These are phyloP conservation scores for Erannis defoliaria DNA, from an alignment of 2,888 invertebrate species.

Conservation along the genomic window DNA sequence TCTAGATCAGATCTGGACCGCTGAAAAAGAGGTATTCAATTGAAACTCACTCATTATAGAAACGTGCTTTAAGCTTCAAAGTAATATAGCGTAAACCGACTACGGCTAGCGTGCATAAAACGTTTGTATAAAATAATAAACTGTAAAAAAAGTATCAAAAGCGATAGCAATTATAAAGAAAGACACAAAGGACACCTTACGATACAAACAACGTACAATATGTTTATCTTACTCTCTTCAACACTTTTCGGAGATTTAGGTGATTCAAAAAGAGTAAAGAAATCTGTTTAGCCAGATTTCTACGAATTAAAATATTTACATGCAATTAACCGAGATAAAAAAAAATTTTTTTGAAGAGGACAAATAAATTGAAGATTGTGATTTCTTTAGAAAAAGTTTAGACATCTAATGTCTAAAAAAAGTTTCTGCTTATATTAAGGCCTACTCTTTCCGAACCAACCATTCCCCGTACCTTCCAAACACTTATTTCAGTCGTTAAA, in stretches of 20 bases:
- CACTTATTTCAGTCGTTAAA: constrained; percentile 76
- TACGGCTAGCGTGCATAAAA: constrained; percentile 57
- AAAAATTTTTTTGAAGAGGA: neutral
- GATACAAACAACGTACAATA: constrained; percentile 49
- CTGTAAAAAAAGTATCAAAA: constrained; percentile 48
- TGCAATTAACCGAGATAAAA: neutral
- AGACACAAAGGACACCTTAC: constrained; percentile 59
- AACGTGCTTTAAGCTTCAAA: constrained; percentile 53
- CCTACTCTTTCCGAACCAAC: constrained; percentile 30
- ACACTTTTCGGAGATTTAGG: constrained; percentile 34
- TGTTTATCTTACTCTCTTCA: constrained; percentile 47
- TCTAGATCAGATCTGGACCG: constrained; percentile 76
- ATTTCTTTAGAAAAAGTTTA: constrained; percentile 1
- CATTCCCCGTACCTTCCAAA: constrained; percentile 56
- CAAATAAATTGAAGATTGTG: neutral
- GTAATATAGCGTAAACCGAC: constrained; percentile 45
- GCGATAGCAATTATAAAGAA: constrained; percentile 52
- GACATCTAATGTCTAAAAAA: constrained; percentile 22
- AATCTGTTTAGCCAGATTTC: neutral
- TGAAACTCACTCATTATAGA: constrained; percentile 68
- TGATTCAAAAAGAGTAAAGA: constrained; percentile 36
- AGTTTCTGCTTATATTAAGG: neutral
- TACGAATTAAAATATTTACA: constrained; percentile 1
- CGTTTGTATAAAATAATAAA: constrained; percentile 35
- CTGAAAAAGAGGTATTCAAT: constrained; percentile 82